Evolutionary conservation across 1,140 invertebrate genomes (phyloP).

Genomic region (Wasmannia auropunctata): DNA sequence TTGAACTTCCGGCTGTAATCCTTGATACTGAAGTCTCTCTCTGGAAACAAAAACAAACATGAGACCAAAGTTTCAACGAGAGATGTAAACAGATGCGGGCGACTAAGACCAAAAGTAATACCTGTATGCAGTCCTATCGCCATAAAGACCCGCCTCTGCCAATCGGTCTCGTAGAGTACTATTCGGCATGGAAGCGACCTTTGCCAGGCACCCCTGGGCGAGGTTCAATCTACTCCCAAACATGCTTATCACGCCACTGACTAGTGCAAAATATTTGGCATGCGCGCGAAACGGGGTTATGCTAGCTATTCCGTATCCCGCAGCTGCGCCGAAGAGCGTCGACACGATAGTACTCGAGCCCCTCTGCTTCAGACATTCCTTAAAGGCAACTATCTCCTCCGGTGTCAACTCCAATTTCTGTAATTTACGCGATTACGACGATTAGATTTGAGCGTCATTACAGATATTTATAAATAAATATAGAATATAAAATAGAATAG

Average conservation of each 20-base stretch:
- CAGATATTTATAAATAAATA: background rate
- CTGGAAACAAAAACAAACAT: background rate
- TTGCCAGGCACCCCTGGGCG: background rate
- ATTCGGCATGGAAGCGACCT: slow-evolving; percentile 23
- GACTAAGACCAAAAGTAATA: background rate
- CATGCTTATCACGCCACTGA: background rate
- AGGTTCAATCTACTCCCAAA: background rate
- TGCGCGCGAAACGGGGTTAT: background rate
- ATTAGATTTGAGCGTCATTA: background rate
- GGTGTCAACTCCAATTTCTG: background rate
- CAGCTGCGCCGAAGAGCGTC: background rate
- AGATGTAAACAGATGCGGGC: background rate
- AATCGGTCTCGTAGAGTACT: slow-evolving; percentile 7
- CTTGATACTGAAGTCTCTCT: background rate
- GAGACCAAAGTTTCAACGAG: background rate
- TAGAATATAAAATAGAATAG: background rate
- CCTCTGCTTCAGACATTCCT: background rate
- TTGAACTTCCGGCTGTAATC: background rate
- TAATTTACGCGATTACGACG: background rate
- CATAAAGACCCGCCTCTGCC: background rate
- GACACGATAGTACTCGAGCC: background rate
- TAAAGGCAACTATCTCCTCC: background rate
- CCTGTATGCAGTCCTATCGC: background rate
- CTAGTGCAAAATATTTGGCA: background rate
- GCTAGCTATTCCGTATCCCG: background rate